Conservation (phyloP, 1,140 invertebrate genomes). For the Macrosteles quadrilineatus region DNA sequence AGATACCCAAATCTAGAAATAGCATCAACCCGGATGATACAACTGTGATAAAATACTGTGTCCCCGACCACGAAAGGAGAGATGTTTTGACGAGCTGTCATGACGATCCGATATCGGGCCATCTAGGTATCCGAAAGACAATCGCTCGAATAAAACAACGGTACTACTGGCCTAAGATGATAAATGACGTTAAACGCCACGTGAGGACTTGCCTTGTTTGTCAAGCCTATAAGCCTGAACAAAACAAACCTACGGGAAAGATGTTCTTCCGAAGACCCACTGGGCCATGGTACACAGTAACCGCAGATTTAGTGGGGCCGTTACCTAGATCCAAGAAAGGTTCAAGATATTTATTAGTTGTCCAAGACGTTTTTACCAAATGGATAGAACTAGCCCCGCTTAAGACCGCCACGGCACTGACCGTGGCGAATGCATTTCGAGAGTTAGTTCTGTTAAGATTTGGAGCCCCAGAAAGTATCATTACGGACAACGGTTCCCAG, state of each 20-base stretch:
- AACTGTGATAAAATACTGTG: slow-evolving; percentile 43
- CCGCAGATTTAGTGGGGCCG: slow-evolving; percentile 51
- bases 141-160: slow-evolving; percentile 20
- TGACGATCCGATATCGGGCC: slow-evolving; percentile 38
- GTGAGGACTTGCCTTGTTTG: slow-evolving; percentile 41
- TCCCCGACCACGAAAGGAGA: slow-evolving; percentile 36
- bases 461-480: slow-evolving; percentile 17
- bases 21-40: no score
- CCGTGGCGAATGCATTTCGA: not conserved
- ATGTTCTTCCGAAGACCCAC: slow-evolving; percentile 43
- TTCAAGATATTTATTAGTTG: slow-evolving; percentile 47
- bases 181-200: slow-evolving; percentile 39
- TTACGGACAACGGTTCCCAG: slow-evolving; percentile 15
- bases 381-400: slow-evolving; percentile 45
- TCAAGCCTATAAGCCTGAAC: slow-evolving; percentile 44
- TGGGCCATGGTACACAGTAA: slow-evolving; percentile 46
- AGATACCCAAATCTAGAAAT: no score
- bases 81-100: slow-evolving; percentile 40
- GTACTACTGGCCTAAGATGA: slow-evolving; percentile 46
- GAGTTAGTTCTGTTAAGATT: slow-evolving; percentile 15
- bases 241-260: slow-evolving; percentile 41
- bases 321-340: slow-evolving; percentile 46
- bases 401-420: slow-evolving; percentile 3
- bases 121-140: slow-evolving; percentile 44
- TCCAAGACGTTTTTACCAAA: no score